Conservation (phyloP, 2,113 vertebrate genomes). For the Leptobrachium leishanense region DNA sequence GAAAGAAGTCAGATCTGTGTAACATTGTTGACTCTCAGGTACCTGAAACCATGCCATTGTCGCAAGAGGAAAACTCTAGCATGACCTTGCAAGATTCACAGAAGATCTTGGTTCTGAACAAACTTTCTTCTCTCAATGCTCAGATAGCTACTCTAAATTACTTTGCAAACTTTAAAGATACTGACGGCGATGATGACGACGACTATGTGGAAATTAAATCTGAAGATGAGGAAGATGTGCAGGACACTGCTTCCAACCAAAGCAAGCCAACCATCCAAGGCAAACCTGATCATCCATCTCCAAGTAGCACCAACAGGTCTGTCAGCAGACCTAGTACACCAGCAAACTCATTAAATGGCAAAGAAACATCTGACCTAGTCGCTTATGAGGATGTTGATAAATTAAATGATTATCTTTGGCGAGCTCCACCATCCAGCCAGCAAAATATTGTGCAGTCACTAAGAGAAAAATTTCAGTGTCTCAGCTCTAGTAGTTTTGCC, state of each 20-base stretch:
- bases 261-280: conserved; percentile 29
- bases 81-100: conserved; percentile 92
- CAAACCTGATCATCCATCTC: conserved; percentile 33
- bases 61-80: conserved; percentile 71
- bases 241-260: conserved; percentile 52
- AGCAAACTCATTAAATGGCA: conserved; percentile 58
- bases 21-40: conserved; percentile 31
- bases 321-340: conserved; percentile 68
- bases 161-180: conserved; percentile 92
- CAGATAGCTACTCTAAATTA: conserved; percentile 89
- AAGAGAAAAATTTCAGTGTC: conserved; percentile 95
- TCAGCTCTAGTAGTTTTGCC: conserved; percentile 94
- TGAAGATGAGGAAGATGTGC: conserved; percentile 80
- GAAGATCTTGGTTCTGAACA: conserved; percentile 85
- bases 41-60: conserved; percentile 18
- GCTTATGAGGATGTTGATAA: conserved; percentile 69
- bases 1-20: conserved; percentile 55
- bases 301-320: conserved; percentile 54
- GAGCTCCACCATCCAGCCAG: conserved; percentile 79
- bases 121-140: conserved; percentile 71
- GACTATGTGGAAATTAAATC: conserved; percentile 98
- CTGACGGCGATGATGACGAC: conserved; percentile 76
- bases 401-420: conserved; percentile 89
- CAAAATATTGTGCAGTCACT: conserved; percentile 92
- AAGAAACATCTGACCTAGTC: conserved; percentile 59